Evolutionary conservation across 1,140 invertebrate genomes (phyloP).

Genomic region (Oryzaephilus surinamensis): DNA sequence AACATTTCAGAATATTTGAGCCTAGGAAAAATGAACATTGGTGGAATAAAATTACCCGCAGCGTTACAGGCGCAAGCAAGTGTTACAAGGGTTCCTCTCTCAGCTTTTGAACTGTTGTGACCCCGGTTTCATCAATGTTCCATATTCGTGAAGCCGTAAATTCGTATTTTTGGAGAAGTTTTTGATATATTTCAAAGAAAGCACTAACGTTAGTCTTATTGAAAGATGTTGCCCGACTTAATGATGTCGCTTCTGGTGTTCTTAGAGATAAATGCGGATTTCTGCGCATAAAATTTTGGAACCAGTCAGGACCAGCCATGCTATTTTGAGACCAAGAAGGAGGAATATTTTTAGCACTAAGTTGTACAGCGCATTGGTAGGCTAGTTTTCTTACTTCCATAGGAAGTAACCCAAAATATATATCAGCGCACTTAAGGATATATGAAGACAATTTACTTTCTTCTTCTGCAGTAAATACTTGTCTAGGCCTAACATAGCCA

Average conservation of each 20-base stretch:
- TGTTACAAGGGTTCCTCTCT: conserved; percentile 24
- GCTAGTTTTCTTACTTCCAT: conserved; percentile 11
- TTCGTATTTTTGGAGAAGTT: conserved; percentile 5
- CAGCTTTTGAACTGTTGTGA: conserved; percentile 20
- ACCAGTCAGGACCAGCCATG: conserved; percentile 20
- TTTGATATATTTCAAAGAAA: not conserved
- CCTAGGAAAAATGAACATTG: no score
- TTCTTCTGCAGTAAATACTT: conserved; percentile 7
- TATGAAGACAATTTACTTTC: no score
- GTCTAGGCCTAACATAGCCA: conserved; percentile 7
- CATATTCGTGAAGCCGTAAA: conserved; percentile 5
- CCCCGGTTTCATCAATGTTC: no score
- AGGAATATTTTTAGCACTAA: conserved; percentile 16
- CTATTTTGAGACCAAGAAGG: conserved; percentile 18
- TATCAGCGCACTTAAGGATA: no score
- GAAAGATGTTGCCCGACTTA: conserved; percentile 9
- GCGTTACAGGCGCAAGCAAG: conserved; percentile 23
- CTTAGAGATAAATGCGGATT: conserved; percentile 19
- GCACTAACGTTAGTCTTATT: conserved; percentile 11
- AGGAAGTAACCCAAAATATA: no score
- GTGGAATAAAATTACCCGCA: conserved; percentile 29
- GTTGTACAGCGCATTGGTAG: no score
- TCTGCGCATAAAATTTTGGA: conserved; percentile 19
- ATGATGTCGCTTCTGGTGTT: conserved; percentile 19
- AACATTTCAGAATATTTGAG: conserved; percentile 14